A percentile compares a stretch with the other conserved stretches of the same genome.
Conservation (phyloP, 2,888 invertebrate genomes). For the Stramonita haemastoma region DNA sequence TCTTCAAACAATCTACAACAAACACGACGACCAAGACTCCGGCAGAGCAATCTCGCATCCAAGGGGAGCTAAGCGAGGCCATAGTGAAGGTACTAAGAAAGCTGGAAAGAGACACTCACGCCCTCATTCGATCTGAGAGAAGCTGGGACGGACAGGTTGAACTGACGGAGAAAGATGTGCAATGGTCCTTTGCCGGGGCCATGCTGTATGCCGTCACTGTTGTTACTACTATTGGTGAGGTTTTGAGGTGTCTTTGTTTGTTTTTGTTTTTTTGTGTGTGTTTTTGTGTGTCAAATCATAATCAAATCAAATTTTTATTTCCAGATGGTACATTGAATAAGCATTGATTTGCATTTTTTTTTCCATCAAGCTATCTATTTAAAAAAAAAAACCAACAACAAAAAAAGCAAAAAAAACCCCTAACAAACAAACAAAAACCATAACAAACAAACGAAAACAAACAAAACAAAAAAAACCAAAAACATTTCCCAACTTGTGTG, state of each 20-base stretch:
- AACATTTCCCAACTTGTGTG: neutral
- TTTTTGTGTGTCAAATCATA: too few relatives aligned
- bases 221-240: conserved; percentile 9
- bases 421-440: neutral
- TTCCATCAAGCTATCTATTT: too few relatives aligned
- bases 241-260: neutral
- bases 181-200: conserved; percentile 9
- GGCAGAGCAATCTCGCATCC: neutral
- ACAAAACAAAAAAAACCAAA: neutral
- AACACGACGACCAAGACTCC: neutral
- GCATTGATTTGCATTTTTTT: too few relatives aligned
- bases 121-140: neutral
- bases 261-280: neutral
- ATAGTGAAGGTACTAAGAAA: neutral
- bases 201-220: conserved; percentile 24
- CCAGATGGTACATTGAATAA: too few relatives aligned
- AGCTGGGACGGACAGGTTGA: conserved; percentile 16
- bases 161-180: neutral
- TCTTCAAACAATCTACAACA: neutral
- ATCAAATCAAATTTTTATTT: too few relatives aligned
- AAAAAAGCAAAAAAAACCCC: too few relatives aligned
- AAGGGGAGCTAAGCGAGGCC: neutral
- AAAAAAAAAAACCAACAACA: too few relatives aligned
- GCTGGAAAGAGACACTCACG: neutral
- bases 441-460: neutral